Evolutionary conservation across 2,888 invertebrate genomes (phyloP), one percentile per base, ranked within the genome.

Genomic region (Synergus itoensis): DNA sequence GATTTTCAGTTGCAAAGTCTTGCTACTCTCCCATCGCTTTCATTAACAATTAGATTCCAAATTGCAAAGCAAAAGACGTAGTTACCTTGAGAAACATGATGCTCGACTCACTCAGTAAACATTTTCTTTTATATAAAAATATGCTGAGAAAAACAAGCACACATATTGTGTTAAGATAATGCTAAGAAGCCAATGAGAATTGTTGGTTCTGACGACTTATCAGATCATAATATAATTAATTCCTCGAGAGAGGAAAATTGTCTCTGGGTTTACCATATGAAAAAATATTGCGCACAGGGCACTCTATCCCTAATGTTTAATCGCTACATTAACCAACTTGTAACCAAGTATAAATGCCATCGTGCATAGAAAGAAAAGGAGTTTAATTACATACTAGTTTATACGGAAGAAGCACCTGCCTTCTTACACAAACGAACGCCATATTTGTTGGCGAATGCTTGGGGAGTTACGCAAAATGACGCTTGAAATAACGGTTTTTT

Each of bases 381-480:
- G 28, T 69, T 73, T 73, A 73, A 73, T 73, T 73, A 73, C 40
- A 57, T 73, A 73, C 73, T 40, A 36, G 73, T 53, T 73, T 40
- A 36, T 36, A 48, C 36, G 36, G 73, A 73, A 53, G 53, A 73
- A 73, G 73, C 73, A 73, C 73, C 73, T 73, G 73, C 53, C 73
- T 36, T 73, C 73, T 73, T 73, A 57, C 53, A 73, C 53, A 53
- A 73, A 40, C 53, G 53, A 73, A 73, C 36, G 18, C 73, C 73
- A 53, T 73, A 73, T 73, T 73, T 73, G 73, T 36, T 53, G 36
- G 73, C 53, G 53, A 73, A 73, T 73, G 36, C 28, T 73, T 53
- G 53, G 12, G 11, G 53, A 40, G 53, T 73, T 73, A 53, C 73
- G 73, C 73, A 73, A 73, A 73, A 57, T 73, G 53, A 73, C 40